Base-by-base conservation (phyloP, 2,888 invertebrate genomes). In the Odontothrips loti region DNA sequence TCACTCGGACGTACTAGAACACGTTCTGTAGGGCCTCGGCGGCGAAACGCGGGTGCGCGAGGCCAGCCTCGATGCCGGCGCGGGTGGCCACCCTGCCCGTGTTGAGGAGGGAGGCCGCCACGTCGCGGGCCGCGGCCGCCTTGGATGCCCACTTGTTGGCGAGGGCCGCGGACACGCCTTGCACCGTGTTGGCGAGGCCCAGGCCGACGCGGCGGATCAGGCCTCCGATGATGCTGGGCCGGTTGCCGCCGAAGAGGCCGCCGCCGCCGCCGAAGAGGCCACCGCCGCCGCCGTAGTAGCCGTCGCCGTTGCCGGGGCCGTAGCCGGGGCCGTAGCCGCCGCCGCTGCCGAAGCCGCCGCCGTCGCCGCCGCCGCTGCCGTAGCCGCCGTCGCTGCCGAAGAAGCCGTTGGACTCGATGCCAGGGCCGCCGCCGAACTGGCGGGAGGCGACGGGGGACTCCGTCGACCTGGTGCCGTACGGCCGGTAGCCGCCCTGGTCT, bases 11-110 rank as follows among this genome's bases (percentile, higher is more conserved):
- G 68, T 23, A 8, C 27, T 75, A 75, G 68, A 75, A 75, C 23
- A 75, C 68, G 68, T 75, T 75, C 68, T 75, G 27, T 10, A 75
- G 9, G 68, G 68, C 68, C 27, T 75, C 68, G 68, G 27, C 27
- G 68, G 68, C 68, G 68, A 75, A 75, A 27, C 68, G 68, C 11
- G 68, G 68, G 68, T 75, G 68, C 68, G 68, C 68, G 23, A 75
- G 23, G 23, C 68, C 68, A 10, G 68, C 68, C 68, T 75, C 27
- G 23, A 75, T n/a, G 23, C 68, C 68, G 11, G 68, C n/a, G 27
- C 27, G 23, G 23, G 27, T 27, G 23, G 23, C 68, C 68, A 27
- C 68, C 11, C 68, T n/a, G 27, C 68, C 68, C 68, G 68, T 75
- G 68, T 75, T 27, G 68, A 75, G 12, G 23, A 75, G 27, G 68